Percentiles rank a stretch among this genome's conserved stretches.
Conservation (phyloP, 2,113 vertebrate genomes). For the Benitochromis conjunctus region DNA sequence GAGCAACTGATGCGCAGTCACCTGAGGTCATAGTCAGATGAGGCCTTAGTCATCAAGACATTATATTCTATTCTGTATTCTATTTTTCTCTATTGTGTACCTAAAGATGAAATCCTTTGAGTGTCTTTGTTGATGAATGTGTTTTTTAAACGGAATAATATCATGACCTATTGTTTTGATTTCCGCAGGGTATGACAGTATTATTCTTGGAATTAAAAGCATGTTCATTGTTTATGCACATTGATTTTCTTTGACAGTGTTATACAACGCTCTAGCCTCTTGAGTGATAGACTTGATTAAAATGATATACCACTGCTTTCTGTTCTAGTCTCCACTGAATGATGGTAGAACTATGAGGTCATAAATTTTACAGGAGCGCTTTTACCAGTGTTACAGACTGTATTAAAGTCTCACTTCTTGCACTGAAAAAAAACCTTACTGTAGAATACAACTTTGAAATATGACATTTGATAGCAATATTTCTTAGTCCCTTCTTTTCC, state of each 20-base stretch:
- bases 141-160: neutral
- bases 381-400: neutral
- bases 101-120: neutral
- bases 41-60: neutral
- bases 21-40: neutral
- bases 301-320: neutral
- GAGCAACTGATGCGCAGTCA: neutral
- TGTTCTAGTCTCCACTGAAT: neutral
- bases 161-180: neutral
- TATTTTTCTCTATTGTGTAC: conserved; percentile 20
- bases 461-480: neutral
- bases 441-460: neutral
- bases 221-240: conserved; percentile 1
- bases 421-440: neutral
- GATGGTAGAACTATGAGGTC: neutral
- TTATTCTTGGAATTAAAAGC: neutral
- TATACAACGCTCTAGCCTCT: neutral
- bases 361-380: neutral
- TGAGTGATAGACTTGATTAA: conserved; percentile 19
- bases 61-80: neutral
- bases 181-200: neutral
- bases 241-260: neutral
- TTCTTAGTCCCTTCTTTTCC: neutral
- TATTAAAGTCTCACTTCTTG: neutral
- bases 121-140: neutral